phyloP scores from a whole-genome alignment of 2,797 vertebrate genomes.

The Buceros bicornis region DNA sequence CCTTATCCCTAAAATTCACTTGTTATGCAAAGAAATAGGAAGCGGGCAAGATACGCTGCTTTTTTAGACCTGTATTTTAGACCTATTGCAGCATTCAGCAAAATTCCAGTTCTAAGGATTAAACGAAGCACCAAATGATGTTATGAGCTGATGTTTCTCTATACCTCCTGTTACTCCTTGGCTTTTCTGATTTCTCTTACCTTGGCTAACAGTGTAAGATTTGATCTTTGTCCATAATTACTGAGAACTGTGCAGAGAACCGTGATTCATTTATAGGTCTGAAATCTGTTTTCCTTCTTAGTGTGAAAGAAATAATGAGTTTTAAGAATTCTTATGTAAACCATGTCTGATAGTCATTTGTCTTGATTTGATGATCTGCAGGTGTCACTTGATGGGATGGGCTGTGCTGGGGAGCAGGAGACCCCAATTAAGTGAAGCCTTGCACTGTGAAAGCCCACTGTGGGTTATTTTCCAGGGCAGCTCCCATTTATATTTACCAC shows the following conservation, averaged over 20 bases:
- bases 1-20: not conserved
- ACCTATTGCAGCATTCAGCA: not conserved
- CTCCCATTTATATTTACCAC: not conserved
- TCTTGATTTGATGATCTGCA: not conserved
- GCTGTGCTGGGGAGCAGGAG: not conserved
- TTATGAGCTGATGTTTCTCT: not conserved
- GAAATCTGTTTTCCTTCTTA: not conserved
- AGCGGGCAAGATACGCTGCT: not conserved
- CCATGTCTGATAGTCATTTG: not conserved
- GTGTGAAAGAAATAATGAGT: not conserved
- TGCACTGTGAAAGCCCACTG: not conserved
- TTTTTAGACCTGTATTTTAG: not conserved
- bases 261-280: not conserved
- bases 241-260: not conserved
- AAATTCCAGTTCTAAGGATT: not conserved
- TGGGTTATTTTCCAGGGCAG: not conserved
- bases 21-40: not conserved
- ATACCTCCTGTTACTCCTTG: not conserved
- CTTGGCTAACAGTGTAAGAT: not conserved
- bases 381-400: not conserved
- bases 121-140: not conserved
- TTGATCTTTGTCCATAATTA: not conserved
- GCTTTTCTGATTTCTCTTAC: not conserved
- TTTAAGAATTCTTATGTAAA: not conserved
- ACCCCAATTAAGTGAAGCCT: not conserved